Evolutionary conservation across 1,140 invertebrate genomes (phyloP).

Genomic region (Sycophila sp.): DNA sequence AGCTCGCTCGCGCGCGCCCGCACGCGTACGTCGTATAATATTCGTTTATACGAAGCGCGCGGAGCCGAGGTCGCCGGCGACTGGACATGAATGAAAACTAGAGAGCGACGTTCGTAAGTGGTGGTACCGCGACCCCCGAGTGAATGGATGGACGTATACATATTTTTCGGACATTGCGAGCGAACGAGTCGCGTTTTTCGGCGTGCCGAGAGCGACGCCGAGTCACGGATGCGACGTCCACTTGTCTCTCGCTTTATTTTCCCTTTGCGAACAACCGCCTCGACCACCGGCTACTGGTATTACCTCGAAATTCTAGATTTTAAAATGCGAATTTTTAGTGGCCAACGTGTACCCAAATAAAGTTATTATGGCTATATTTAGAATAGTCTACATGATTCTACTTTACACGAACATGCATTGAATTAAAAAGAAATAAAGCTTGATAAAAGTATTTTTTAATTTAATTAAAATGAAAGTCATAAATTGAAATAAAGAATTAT

Average conservation of each 20-base stretch:
- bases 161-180: neutral
- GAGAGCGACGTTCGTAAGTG: neutral
- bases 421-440: too few relatives aligned
- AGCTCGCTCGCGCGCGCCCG: neutral
- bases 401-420: too few relatives aligned
- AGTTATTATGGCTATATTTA: too few relatives aligned
- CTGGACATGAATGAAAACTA: conserved; percentile 24
- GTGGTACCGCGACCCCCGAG: neutral
- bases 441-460: too few relatives aligned
- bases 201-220: too few relatives aligned
- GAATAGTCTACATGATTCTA: too few relatives aligned
- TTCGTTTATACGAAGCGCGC: neutral
- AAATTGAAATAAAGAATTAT: too few relatives aligned
- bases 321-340: too few relatives aligned
- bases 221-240: neutral
- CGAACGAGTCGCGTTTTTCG: neutral
- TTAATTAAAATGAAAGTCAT: too few relatives aligned
- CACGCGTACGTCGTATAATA: neutral
- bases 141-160: neutral
- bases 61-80: neutral
- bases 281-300: neutral
- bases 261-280: too few relatives aligned
- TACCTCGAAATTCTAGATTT: neutral
- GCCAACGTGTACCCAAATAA: too few relatives aligned
- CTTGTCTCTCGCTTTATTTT: neutral